Conservation (phyloP, 2,888 invertebrate genomes). For the Drosophila pseudotakahashii region DNA sequence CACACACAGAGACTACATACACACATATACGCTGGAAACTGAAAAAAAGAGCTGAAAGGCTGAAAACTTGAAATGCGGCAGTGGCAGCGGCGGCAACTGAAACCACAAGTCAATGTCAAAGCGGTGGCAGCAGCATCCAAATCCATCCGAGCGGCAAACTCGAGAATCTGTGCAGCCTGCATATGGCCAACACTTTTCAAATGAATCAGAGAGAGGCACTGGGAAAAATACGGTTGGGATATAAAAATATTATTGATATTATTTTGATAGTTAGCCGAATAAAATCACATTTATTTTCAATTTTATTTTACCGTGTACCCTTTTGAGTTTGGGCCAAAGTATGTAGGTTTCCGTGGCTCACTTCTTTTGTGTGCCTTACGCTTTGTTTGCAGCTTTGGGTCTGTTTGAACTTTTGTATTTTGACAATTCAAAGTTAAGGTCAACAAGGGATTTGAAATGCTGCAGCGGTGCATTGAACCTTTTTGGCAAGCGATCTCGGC, state of each 20-base stretch:
- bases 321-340: conserved; percentile 24
- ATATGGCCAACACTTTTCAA: conserved; percentile 44
- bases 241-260: no score
- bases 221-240: no score
- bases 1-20: conserved; percentile 64
- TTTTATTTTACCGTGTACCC: conserved; percentile 8
- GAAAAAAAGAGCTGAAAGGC: conserved; percentile 10
- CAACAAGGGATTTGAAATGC: conserved; percentile 79
- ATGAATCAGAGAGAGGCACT: conserved; percentile 29
- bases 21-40: conserved; percentile 5
- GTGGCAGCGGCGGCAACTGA: conserved; percentile 61
- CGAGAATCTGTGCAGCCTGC: conserved; percentile 29
- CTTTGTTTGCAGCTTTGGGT: conserved; percentile 41
- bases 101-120: conserved; percentile 82
- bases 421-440: conserved; percentile 80
- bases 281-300: neutral
- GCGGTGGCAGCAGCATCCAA: conserved; percentile 61
- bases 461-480: conserved; percentile 73
- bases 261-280: no score
- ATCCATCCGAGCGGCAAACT: conserved; percentile 23
- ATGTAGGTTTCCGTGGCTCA: conserved; percentile 48
- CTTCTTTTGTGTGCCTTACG: conserved; percentile 41
- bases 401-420: conserved; percentile 67
- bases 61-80: conserved; percentile 51
- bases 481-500: conserved; percentile 44